phyloP scores from a whole-genome alignment of 2,888 invertebrate species.

The Ditula angustiorana region DNA sequence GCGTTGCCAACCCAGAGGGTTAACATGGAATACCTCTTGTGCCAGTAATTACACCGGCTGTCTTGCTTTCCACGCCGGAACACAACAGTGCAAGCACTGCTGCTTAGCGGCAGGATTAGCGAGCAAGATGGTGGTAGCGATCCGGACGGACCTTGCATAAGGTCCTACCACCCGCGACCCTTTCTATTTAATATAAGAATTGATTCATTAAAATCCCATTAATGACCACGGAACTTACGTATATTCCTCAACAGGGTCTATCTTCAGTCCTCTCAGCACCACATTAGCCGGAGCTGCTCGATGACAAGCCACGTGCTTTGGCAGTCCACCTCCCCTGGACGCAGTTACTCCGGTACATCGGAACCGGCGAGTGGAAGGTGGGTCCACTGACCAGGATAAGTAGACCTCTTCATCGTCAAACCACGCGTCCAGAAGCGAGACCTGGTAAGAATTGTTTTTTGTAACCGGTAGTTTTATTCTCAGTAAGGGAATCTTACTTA shows the following conservation, averaged over 20 bases:
- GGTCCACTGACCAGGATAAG: constrained; percentile 74
- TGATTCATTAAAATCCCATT: not conserved
- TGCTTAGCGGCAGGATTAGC: no score
- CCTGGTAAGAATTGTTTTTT: constrained; percentile 49
- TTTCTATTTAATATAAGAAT: no score
- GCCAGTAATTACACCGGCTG: no score
- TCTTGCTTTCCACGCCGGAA: no score
- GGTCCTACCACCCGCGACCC: no score
- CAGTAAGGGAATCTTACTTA: no score
- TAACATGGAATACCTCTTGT: no score
- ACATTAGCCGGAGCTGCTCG: constrained; percentile 72
- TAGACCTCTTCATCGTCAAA: constrained; percentile 75
- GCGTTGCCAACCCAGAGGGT: no score
- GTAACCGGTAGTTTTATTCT: not conserved
- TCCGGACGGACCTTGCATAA: no score
- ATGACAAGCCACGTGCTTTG: constrained; percentile 77
- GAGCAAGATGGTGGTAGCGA: no score
- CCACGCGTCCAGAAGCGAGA: constrained; percentile 72
- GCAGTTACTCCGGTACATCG: constrained; percentile 76
- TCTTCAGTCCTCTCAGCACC: constrained; percentile 71
- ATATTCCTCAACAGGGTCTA: constrained; percentile 71
- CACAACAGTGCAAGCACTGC: no score
- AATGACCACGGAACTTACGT: constrained; percentile 64
- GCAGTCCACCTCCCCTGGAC: constrained; percentile 65
- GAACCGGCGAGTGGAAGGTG: constrained; percentile 65